phyloP scores from a whole-genome alignment of 2,888 invertebrate species.

The Lutraria lutraria region DNA sequence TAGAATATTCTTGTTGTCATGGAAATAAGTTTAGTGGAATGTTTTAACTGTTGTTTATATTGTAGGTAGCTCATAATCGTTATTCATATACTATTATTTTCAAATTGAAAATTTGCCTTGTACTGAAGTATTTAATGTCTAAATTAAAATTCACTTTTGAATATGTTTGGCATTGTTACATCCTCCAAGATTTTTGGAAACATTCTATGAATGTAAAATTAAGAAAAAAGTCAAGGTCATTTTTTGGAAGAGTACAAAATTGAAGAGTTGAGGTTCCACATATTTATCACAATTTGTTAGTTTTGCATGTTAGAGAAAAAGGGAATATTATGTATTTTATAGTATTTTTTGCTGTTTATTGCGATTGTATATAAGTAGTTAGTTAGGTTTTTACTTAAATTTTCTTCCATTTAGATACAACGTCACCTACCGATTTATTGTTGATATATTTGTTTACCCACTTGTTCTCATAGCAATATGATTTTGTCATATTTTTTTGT shows the following conservation, averaged over 20 bases:
- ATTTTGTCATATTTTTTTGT: background rate
- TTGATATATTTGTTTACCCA: background rate
- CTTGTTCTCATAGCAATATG: background rate
- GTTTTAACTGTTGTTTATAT: slow-evolving; percentile 12
- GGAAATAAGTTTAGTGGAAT: slow-evolving; percentile 23
- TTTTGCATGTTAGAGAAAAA: background rate
- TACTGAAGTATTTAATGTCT: too few relatives aligned
- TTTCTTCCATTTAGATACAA: slow-evolving; percentile 17
- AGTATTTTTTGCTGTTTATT: background rate
- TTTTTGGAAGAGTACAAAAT: too few relatives aligned
- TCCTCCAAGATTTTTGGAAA: too few relatives aligned
- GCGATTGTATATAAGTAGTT: background rate
- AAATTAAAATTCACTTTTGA: too few relatives aligned
- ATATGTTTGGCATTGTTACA: too few relatives aligned
- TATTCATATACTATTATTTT: background rate
- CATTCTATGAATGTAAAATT: too few relatives aligned
- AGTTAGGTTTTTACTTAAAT: slow-evolving; percentile 16
- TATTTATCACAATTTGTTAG: background rate
- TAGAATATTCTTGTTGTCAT: slow-evolving; percentile 10
- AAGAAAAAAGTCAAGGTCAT: too few relatives aligned
- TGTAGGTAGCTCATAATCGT: background rate
- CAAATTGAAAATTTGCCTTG: background rate
- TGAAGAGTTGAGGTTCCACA: background rate
- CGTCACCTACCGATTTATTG: background rate
- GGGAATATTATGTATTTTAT: background rate